Evolutionary conservation across 2,888 invertebrate genomes (phyloP).

Genomic region (Deilephila elpenor): DNA sequence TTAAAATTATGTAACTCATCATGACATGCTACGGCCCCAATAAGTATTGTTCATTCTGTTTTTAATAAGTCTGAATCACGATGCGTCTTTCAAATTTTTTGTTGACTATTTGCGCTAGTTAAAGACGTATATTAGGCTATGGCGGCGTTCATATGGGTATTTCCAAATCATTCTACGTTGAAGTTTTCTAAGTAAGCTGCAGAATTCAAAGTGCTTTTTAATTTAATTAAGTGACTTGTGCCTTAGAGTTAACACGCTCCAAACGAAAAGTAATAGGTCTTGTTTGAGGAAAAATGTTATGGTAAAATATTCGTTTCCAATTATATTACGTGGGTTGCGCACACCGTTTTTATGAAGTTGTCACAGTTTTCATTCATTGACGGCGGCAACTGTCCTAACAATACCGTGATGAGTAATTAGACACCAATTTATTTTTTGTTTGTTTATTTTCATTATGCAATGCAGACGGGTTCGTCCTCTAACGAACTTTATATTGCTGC

Average conservation of each 20-base stretch:
- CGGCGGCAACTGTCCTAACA: conserved; percentile 12
- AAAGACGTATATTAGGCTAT: conserved; percentile 25
- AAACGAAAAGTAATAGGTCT: conserved; percentile 7
- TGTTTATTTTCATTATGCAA: conserved; percentile 6
- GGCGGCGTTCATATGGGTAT: conserved; percentile 16
- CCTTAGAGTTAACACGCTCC: not conserved
- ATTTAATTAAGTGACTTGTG: not conserved
- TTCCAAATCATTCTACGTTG: not conserved
- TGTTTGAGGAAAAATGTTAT: conserved; percentile 32
- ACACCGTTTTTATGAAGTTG: conserved; percentile 24
- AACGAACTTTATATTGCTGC: conserved; percentile 1
- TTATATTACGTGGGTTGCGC: not conserved
- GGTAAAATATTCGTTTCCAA: conserved; percentile 24
- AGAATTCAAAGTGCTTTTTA: not conserved
- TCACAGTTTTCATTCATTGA: conserved; percentile 30
- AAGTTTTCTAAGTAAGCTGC: not conserved
- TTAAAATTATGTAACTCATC: not conserved
- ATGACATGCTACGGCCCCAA: conserved; percentile 17
- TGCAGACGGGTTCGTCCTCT: not conserved
- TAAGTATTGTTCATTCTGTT: conserved; percentile 24
- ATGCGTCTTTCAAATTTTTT: conserved; percentile 31
- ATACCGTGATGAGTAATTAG: conserved; percentile 22
- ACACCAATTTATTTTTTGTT: conserved; percentile 18
- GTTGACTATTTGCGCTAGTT: conserved; percentile 28
- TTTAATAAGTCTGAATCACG: conserved; percentile 23